Percentiles rank a stretch among this genome's conserved stretches.
phyloP scores from a whole-genome alignment of 2,888 invertebrate species.

The Rhopalosiphum nymphaeae region DNA sequence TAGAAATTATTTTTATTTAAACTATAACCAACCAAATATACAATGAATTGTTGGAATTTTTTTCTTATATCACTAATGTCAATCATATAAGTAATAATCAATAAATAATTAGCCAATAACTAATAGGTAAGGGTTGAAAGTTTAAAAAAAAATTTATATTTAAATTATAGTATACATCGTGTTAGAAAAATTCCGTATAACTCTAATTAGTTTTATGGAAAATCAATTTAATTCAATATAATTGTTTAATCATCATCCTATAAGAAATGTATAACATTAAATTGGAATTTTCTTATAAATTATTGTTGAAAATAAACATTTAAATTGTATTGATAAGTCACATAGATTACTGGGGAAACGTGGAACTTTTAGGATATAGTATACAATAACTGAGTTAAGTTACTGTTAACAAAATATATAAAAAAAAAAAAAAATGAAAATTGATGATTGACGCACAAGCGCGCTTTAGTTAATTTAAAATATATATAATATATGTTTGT shows the following conservation, averaged over 20 bases:
- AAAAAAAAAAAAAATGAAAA: neutral
- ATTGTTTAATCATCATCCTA: neutral
- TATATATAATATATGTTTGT: slow-evolving; percentile 19
- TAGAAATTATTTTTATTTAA: neutral
- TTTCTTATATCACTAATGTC: neutral
- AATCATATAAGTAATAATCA: neutral
- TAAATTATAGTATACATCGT: neutral
- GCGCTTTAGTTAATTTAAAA: neutral
- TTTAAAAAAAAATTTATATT: neutral
- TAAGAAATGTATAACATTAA: neutral
- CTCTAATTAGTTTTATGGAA: neutral
- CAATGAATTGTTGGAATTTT: neutral
- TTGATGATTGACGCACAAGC: neutral
- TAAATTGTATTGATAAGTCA: neutral
- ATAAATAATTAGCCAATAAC: neutral
- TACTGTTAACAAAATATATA: neutral
- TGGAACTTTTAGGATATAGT: neutral
- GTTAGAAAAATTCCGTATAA: neutral
- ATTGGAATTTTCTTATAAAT: neutral
- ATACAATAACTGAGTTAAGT: neutral
- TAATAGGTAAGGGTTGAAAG: neutral
- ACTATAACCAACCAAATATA: neutral
- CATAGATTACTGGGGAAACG: neutral
- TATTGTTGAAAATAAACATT: neutral
- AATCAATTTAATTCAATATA: neutral